Evolutionary conservation across 2,113 vertebrate genomes (phyloP).

Genomic region (Limnothrissa miodon): DNA sequence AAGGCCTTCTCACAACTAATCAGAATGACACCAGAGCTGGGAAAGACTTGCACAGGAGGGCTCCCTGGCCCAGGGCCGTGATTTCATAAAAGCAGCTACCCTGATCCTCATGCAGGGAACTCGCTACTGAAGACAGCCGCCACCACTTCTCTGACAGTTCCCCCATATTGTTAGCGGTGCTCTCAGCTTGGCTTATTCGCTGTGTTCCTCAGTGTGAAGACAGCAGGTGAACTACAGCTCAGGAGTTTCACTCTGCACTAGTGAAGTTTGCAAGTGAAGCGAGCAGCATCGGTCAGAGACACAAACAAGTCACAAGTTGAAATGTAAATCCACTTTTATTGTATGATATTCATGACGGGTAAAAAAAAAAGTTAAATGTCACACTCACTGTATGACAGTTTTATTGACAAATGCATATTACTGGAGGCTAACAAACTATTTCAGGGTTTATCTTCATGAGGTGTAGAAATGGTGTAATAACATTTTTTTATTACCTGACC

Average conservation of each 20-base stretch:
- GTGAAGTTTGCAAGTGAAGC: background rate
- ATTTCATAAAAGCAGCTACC: too few species aligned
- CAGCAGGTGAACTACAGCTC: background rate
- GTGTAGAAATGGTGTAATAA: too few species aligned
- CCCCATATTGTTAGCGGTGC: background rate
- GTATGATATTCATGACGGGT: conserved; percentile 14
- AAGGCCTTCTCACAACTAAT: too few species aligned
- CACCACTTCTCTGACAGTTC: background rate
- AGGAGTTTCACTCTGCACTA: background rate
- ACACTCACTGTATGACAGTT: background rate
- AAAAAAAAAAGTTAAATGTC: background rate
- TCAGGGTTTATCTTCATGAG: background rate
- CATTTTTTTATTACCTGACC: background rate
- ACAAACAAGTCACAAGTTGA: background rate
- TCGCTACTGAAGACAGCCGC: too few species aligned
- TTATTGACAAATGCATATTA: too few species aligned
- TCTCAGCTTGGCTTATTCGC: background rate
- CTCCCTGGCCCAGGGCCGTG: too few species aligned
- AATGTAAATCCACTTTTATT: conserved; percentile 32
- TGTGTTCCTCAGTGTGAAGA: background rate
- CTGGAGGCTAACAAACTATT: too few species aligned
- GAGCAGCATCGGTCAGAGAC: background rate
- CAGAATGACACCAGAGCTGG: too few species aligned
- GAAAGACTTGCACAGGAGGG: too few species aligned
- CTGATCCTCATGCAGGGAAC: too few species aligned